Conservation (phyloP, 2,113 vertebrate genomes). For the Emydura subglobosa region DNA sequence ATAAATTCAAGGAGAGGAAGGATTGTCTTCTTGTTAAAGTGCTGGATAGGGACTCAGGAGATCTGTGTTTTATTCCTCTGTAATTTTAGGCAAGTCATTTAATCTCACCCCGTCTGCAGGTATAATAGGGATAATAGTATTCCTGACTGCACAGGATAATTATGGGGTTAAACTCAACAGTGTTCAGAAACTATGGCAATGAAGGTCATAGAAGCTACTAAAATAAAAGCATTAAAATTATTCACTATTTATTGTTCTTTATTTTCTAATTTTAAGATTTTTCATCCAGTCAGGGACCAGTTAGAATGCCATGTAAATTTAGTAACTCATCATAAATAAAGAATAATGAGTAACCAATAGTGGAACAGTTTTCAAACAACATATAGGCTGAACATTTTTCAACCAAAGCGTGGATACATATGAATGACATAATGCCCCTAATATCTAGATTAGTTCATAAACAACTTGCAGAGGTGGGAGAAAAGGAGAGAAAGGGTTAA, state of each 20-base stretch:
- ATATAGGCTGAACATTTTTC: not conserved
- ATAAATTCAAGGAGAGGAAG: not conserved
- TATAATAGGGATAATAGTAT: not conserved
- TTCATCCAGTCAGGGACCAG: not conserved
- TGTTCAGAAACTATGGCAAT: not conserved
- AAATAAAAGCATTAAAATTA: not conserved
- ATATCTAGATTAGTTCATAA: not conserved
- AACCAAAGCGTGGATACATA: not conserved
- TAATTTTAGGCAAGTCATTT: not conserved
- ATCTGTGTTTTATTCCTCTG: not conserved
- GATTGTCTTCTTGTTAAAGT: not conserved
- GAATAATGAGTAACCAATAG: not conserved
- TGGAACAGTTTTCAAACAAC: not conserved
- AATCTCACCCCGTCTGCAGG: not conserved
- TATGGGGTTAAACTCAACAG: not conserved
- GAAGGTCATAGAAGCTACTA: not conserved
- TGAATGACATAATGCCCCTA: not conserved
- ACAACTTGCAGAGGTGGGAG: not conserved
- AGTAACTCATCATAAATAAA: not conserved
- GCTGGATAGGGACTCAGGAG: not conserved
- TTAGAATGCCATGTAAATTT: not conserved
- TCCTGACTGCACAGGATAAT: accelerated
- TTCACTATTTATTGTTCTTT: not conserved
- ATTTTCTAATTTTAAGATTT: not conserved
- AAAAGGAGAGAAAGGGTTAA: not conserved